These are phyloP conservation scores for Neomicropteryx cornuta DNA, from an alignment of 1,140 invertebrate genomes.

Conservation along the genomic window DNA sequence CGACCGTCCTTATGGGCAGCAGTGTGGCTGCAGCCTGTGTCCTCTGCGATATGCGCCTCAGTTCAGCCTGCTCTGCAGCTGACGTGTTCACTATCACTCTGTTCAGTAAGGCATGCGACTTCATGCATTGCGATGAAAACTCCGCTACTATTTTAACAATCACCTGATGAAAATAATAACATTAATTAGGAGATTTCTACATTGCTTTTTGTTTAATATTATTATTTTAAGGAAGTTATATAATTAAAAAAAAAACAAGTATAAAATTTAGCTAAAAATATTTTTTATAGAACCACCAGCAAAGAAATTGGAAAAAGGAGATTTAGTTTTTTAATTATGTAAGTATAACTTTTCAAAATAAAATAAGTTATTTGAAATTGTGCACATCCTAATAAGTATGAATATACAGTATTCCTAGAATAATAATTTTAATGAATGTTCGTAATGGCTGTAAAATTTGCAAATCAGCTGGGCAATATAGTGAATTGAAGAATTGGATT, in stretches of 20 bases:
- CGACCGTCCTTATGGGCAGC: conserved; percentile 91
- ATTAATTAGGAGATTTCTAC: conserved; percentile 1
- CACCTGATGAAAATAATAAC: conserved; percentile 46
- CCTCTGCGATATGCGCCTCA: conserved; percentile 66
- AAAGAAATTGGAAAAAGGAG: too few relatives aligned
- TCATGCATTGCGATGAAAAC: conserved; percentile 83
- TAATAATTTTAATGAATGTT: too few relatives aligned
- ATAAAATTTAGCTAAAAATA: conserved; percentile 5
- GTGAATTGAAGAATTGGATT: too few relatives aligned
- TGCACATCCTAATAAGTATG: too few relatives aligned
- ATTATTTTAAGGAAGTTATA: too few relatives aligned
- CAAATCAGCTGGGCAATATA: too few relatives aligned
- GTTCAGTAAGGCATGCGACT: conserved; percentile 85
- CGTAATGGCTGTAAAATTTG: too few relatives aligned
- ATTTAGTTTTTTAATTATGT: too few relatives aligned
- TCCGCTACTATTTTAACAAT: conserved; percentile 90
- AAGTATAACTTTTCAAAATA: too few relatives aligned
- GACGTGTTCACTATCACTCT: conserved; percentile 74
- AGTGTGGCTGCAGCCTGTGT: conserved; percentile 74
- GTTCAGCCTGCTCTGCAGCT: conserved; percentile 56
- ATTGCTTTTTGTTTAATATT: not conserved
- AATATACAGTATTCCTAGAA: too few relatives aligned
- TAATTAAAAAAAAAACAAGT: too few relatives aligned
- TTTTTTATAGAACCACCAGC: not conserved
- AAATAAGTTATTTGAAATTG: too few relatives aligned